Evolutionary conservation across 2,888 invertebrate genomes (phyloP).

Genomic region (Carcina quercana): DNA sequence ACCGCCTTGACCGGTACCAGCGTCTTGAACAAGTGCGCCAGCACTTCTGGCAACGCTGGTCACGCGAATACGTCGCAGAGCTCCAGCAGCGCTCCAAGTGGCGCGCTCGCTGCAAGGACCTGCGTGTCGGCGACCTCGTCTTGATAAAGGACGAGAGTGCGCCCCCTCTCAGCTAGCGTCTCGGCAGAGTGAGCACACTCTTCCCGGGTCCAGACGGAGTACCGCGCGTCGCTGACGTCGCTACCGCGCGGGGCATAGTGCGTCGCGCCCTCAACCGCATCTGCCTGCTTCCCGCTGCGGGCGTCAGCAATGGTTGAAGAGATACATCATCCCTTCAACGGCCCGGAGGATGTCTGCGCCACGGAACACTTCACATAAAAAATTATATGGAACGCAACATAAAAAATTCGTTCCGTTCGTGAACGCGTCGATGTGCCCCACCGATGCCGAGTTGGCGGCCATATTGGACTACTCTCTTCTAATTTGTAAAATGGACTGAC

Average conservation of each 20-base stretch:
- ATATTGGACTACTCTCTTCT: no score
- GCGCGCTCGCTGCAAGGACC: slow-evolving; percentile 1
- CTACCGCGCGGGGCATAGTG: slow-evolving; percentile 5
- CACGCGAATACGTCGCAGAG: slow-evolving; percentile 10
- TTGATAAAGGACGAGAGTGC: slow-evolving; percentile 10
- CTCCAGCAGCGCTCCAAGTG: slow-evolving; percentile 13
- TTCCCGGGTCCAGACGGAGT: slow-evolving; percentile 12
- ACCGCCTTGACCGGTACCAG: slow-evolving; percentile 8
- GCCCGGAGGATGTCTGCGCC: no score
- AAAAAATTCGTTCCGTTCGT: no score
- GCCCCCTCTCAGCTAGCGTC: slow-evolving; percentile 12
- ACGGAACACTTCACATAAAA: no score
- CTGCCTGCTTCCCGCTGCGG: background rate
- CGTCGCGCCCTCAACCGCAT: slow-evolving; percentile 6
- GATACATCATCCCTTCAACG: no score
- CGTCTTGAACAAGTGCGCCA: slow-evolving; percentile 9
- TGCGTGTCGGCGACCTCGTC: slow-evolving; percentile 1
- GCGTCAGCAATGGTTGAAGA: no score
- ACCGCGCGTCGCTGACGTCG: slow-evolving; percentile 10
- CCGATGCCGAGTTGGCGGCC: no score
- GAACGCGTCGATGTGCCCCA: no score
- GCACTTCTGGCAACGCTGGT: slow-evolving; percentile 15
- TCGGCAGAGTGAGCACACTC: slow-evolving; percentile 11
- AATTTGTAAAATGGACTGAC: no score
- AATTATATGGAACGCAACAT: no score